These are phyloP conservation scores for Hyppa rectilinea DNA, from an alignment of 2,888 invertebrate genomes.

Conservation along the genomic window DNA sequence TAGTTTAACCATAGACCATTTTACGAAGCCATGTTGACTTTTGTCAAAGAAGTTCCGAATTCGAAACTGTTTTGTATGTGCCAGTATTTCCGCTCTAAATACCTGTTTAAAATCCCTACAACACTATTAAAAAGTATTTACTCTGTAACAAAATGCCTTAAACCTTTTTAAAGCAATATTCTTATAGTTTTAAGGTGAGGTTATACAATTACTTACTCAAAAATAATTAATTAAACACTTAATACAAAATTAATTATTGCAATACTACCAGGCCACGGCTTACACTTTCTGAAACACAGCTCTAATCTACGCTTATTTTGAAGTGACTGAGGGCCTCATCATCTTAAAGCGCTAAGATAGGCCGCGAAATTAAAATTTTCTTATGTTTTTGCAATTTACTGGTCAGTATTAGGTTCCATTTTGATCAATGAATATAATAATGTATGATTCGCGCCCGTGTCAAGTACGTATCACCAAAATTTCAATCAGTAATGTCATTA, in stretches of 20 bases:
- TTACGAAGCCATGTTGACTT: constrained; percentile 30
- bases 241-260: neutral
- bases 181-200: neutral
- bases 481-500: too few relatives aligned
- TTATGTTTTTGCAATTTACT: too few relatives aligned
- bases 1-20: constrained; percentile 24
- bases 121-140: neutral
- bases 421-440: too few relatives aligned
- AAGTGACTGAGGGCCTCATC: neutral
- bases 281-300: neutral
- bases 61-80: neutral
- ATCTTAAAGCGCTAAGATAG: too few relatives aligned
- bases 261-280: neutral
- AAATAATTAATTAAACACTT: neutral
- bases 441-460: too few relatives aligned
- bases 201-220: neutral
- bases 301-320: neutral
- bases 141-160: neutral
- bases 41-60: neutral
- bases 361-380: too few relatives aligned
- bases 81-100: too few relatives aligned
- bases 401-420: too few relatives aligned
- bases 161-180: neutral
- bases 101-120: neutral
- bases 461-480: too few relatives aligned